phyloP scores from a whole-genome alignment of 1,140 invertebrate species.

The Himalopsyche phryganea region DNA sequence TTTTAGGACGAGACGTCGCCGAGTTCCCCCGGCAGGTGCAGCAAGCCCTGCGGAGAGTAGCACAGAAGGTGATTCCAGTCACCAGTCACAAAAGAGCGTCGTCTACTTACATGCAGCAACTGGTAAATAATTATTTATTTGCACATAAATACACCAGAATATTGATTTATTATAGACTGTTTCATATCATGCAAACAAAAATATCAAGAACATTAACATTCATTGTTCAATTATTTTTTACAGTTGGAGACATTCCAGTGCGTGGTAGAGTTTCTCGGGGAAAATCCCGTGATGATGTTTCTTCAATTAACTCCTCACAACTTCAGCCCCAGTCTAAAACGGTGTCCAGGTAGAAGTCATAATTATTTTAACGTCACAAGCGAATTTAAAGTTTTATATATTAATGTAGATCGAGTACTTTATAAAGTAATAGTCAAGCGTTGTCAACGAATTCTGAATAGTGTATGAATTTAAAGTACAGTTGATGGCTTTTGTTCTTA shows the following conservation, averaged over 20 bases:
- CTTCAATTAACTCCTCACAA: conserved; percentile 55
- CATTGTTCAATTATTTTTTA: conserved; percentile 32
- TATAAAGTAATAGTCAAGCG: no score
- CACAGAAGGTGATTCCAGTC: conserved; percentile 75
- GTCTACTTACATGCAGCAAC: conserved; percentile 78
- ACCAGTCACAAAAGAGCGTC: conserved; percentile 73
- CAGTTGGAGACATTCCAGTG: conserved; percentile 71
- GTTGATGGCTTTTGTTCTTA: no score
- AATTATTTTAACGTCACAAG: no score
- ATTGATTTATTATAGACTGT: no score
- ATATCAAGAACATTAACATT: no score
- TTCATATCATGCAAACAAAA: no score
- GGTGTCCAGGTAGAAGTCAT: conserved; percentile 62
- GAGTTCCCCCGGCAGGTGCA: conserved; percentile 38
- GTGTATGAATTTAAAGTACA: no score
- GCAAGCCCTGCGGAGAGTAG: conserved; percentile 57
- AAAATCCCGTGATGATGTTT: conserved; percentile 69
- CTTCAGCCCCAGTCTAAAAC: conserved; percentile 66
- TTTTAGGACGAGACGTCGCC: conserved; percentile 36
- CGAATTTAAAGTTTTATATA: no score
- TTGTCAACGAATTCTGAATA: no score
- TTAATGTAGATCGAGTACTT: no score
- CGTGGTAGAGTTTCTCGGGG: conserved; percentile 56
- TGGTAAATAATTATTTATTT: conserved; percentile 50
- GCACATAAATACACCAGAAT: no score